Percentiles rank a stretch among this genome's conserved stretches.
Conservation (phyloP, 2,113 vertebrate genomes). For the Oreocharis arfaki region DNA sequence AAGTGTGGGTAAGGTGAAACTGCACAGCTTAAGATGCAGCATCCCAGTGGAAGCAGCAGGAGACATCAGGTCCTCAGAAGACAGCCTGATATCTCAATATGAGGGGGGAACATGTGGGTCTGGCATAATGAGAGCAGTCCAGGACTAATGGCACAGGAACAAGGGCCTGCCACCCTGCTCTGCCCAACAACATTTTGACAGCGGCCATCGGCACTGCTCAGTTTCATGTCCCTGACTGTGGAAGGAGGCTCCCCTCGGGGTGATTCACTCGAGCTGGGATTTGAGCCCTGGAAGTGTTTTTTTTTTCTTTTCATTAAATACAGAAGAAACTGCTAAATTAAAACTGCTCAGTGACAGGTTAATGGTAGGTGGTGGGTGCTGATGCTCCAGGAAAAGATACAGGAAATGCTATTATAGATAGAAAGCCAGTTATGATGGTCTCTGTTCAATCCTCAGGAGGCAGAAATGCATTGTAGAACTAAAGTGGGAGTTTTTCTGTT, state of each 20-base stretch:
- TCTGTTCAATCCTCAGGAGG: not conserved
- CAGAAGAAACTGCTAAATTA: not conserved
- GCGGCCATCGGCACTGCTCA: not conserved
- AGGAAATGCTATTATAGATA: not conserved
- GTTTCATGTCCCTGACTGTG: not conserved
- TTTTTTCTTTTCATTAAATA: not conserved
- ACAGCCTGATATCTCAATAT: not conserved
- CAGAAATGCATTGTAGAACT: not conserved
- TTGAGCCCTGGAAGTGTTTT: not conserved
- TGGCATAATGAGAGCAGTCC: not conserved
- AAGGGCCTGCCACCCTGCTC: not conserved
- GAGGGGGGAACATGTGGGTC: not conserved
- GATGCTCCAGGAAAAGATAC: not conserved
- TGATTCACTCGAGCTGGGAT: not conserved
- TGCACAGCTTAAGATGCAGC: not conserved
- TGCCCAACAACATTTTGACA: not conserved
- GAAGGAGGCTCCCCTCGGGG: not conserved
- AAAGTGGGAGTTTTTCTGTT: not conserved
- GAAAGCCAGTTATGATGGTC: not conserved
- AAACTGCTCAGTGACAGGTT: not conserved
- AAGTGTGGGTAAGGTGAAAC: not conserved
- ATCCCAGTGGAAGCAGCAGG: not conserved
- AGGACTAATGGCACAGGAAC: not conserved
- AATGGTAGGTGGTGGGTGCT: constrained; percentile 2
- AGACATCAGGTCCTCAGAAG: not conserved